Evolutionary conservation across 2,888 invertebrate species (phyloP), one percentile per base, ranked within the genome.

Genomic region (Eristalis arbustorum): DNA sequence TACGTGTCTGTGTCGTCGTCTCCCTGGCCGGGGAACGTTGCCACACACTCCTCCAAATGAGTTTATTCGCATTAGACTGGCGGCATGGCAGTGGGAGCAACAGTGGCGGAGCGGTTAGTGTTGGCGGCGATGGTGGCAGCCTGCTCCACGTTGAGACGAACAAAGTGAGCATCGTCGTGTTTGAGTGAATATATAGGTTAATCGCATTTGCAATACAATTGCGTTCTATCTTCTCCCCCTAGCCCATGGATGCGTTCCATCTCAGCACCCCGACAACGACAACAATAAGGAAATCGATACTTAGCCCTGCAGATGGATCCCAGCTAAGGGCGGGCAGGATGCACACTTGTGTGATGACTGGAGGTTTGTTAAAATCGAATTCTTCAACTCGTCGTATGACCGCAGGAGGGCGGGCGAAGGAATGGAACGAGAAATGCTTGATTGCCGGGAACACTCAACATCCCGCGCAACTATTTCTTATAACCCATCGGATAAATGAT

Each of bases 171-270:
- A 31, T 63, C 77, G 63, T 28, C 62, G 56, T 69, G 40, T 69
- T 63, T 40, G 31, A 78, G 10, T 66, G 59, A 25, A 66, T 72
- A 78, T 78, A 59, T 78, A 78, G 78, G 78, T 78, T 78, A 78
- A 78, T 78, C 71, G 78, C 42, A 78, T 72, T 72, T 72, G 23
- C 59, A 66, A 78, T 72, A 78, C 78, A 78, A 72, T 78, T 64
- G 71, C 57, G 42, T 34, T 25, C 40, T 13, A 37, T 5, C 37
- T n/a, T 63, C 0, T 1, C 14, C 22, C 4, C n/a, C 18, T 5
- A 13, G 0, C 4, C 14, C 37, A 13, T n/a, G 11, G 56, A 25
- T 59, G 14, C 49, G 49, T 18, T 18, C 49, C 25, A 59, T 25
- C 59, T 59, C 59, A 28, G 25, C 23, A 25, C 49, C 18, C 3